phyloP scores from a whole-genome alignment of 2,888 invertebrate species.

The Papilio gigon region DNA sequence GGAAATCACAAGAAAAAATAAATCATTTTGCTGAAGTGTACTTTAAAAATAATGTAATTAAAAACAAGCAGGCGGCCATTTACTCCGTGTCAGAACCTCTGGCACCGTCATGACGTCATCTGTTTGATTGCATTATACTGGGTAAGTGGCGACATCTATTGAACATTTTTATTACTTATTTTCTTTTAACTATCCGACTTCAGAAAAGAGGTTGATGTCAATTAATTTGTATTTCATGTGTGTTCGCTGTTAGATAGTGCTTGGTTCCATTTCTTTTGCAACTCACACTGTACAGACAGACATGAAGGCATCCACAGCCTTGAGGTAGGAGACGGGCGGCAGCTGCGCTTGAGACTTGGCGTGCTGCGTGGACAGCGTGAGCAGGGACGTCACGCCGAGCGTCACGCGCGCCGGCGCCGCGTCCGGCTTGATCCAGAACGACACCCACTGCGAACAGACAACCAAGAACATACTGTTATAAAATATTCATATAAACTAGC shows the following conservation, averaged over 20 bases:
- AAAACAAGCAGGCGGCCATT: too few species aligned
- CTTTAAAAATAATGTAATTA: neutral
- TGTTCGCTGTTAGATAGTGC: neutral
- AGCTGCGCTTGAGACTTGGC: constrained; percentile 96
- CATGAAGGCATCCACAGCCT: constrained; percentile 96
- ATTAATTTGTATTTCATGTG: too few species aligned
- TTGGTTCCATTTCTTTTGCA: constrained; percentile 32
- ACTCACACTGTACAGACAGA: constrained; percentile 93
- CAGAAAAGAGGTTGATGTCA: too few species aligned
- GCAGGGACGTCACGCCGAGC: constrained; percentile 93
- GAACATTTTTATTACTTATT: too few species aligned
- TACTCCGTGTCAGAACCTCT: too few species aligned
- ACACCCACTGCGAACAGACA: constrained; percentile 87
- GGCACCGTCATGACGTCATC: too few species aligned
- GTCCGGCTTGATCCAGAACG: constrained; percentile 97
- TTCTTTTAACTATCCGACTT: too few species aligned
- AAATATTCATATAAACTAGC: too few species aligned
- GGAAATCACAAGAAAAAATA: constrained; percentile 41
- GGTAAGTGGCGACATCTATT: too few species aligned
- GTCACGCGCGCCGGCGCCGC: constrained; percentile 96
- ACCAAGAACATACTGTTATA: neutral
- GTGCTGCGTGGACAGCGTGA: constrained; percentile 95
- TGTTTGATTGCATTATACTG: too few species aligned
- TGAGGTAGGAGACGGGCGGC: constrained; percentile 96
- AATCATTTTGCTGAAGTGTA: neutral